These are phyloP conservation scores for Poeciliopsis prolifica DNA, from an alignment of 2,113 vertebrate genomes.

Conservation along the genomic window DNA sequence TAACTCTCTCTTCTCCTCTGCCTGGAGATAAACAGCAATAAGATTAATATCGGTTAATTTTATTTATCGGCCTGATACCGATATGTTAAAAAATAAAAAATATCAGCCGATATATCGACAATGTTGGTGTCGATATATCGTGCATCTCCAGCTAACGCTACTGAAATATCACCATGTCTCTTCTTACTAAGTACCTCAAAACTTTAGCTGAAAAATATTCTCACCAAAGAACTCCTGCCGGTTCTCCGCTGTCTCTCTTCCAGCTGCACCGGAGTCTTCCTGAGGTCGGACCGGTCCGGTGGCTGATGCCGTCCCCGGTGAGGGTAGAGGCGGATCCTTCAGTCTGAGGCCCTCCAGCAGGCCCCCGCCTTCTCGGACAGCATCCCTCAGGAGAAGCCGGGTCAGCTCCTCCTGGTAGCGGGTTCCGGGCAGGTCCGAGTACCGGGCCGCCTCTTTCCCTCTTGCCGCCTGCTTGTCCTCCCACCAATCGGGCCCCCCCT, in stretches of 20 bases:
- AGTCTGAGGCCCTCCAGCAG: conserved; percentile 76
- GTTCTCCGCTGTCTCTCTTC: conserved; percentile 70
- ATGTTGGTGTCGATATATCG: no score
- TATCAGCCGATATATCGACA: no score
- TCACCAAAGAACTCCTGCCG: conserved; percentile 89
- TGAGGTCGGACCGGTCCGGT: conserved; percentile 62
- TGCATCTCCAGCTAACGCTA: neutral
- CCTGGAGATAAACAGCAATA: no score
- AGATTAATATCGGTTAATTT: no score
- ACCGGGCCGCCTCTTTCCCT: conserved; percentile 62
- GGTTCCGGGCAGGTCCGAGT: conserved; percentile 80
- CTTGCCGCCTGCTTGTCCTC: conserved; percentile 59
- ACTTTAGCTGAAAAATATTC: conserved; percentile 15
- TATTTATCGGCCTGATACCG: no score
- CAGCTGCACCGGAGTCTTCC: conserved; percentile 61
- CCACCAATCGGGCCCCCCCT: conserved; percentile 73
- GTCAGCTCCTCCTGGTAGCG: conserved; percentile 86
- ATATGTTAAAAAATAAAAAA: no score
- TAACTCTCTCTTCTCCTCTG: no score
- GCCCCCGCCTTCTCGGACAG: conserved; percentile 68
- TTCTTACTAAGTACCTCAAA: neutral
- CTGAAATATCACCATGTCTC: neutral
- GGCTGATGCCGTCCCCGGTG: conserved; percentile 48
- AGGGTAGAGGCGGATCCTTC: conserved; percentile 70
- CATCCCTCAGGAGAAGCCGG: conserved; percentile 76